A percentile compares a stretch with the other conserved stretches of the same genome.
Conservation (phyloP, 2,797 vertebrate genomes). For the Diglossa cyanea region DNA sequence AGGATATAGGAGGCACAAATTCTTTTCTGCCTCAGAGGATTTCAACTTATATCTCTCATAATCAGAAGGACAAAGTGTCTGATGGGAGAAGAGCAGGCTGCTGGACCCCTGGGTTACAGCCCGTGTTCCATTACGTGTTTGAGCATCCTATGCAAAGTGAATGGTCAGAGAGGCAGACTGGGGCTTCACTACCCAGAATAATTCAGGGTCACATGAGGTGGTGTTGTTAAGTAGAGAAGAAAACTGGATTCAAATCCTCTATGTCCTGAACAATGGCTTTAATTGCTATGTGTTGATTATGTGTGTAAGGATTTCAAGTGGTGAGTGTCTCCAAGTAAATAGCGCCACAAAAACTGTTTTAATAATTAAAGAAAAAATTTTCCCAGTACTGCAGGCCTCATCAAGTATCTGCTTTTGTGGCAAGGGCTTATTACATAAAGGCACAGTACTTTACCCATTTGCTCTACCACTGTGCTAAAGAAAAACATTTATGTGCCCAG, state of each 20-base stretch:
- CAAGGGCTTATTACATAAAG: neutral
- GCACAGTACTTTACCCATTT: neutral
- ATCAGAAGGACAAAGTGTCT: neutral
- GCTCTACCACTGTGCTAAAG: neutral
- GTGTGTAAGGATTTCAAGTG: neutral
- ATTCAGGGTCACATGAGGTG: neutral
- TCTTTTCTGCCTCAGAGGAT: neutral
- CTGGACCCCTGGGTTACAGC: neutral
- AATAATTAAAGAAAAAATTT: neutral
- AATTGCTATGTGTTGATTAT: neutral
- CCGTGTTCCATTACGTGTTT: neutral
- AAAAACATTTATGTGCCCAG: neutral
- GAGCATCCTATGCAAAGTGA: neutral
- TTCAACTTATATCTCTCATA: neutral
- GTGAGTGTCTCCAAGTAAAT: neutral
- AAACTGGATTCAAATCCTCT: neutral
- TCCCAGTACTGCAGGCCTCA: neutral
- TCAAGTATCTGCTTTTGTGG: neutral
- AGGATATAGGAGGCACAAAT: neutral
- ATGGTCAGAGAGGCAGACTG: neutral
- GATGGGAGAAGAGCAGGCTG: neutral
- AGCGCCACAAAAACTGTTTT: neutral
- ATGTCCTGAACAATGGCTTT: fast-evolving
- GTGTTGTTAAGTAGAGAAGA: neutral
- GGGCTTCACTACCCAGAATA: neutral